Base-by-base conservation (phyloP, 2,113 vertebrate genomes). In the Rhea pennata region DNA sequence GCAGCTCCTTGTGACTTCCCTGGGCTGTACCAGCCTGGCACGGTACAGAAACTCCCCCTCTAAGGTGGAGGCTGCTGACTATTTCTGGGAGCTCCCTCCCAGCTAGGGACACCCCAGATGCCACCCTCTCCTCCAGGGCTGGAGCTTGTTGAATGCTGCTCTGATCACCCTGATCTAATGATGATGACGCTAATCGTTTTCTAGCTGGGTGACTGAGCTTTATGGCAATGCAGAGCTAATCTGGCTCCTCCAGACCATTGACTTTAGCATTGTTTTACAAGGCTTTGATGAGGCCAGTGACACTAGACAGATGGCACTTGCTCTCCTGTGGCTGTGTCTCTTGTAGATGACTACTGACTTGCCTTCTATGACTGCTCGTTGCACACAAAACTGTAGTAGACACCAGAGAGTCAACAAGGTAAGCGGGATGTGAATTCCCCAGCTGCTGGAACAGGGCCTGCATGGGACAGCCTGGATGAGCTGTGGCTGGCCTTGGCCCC, bases 231-330 rank as follows among this genome's bases (percentile, higher is more conserved):
- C 19, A 8, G 42, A 27, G 50, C 65, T 80, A 44, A 54, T 81
- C 78, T 6, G 56, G 48, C 65, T 76, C 39, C 82, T 1, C 4
- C 74, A 44, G 78, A 50, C 67, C 77, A 27, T 67, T 59, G 85
- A 46, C 64, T 71, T 64, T 0, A 1, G 33, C 50, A 64, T 93
- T 73, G 88, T 93, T 72, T 71, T 84, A 91, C 72, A 87, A 42
- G 85, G n/a, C 24, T 79, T 80, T 76, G 91, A 88, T 69, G 84
- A 87, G 78, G 53, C 53, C 1, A 4, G 65, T 81, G 92, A 87
- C 78, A 92, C 86, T 26, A 22, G 87, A 46, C 82, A 92, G 73
- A 94, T 92, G 90, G 92, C 69, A 5, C 44, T 42, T n/a, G 92
- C 56, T 44, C n/a, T 73, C 48, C 53, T n/a, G 71, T 1, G 23